Base-by-base conservation (phyloP, 2,113 vertebrate genomes). In the Henicopernis longicauda region DNA sequence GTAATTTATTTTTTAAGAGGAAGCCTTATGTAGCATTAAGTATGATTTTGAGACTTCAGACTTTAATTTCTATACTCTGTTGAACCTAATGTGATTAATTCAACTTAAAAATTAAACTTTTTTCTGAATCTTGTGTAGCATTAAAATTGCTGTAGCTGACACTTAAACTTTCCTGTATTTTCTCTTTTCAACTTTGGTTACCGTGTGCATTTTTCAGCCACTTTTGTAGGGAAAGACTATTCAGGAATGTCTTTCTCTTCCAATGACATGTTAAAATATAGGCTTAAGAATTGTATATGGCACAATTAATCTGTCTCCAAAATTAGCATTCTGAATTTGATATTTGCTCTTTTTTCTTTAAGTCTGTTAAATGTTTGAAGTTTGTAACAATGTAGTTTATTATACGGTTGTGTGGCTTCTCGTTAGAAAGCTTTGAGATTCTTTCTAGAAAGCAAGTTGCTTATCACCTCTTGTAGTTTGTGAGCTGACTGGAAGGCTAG, bases 1-100 rank as follows among this genome's bases (percentile, higher is more conserved):
- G 32, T 66, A 58, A 93, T 82, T 85, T 79, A 21, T 62, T 78
- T 90, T 77, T 93, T 57, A 93, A 90, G 36, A 69, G 13, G 22
- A 94, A 92, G 38, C 2, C 8, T 86, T 79, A 61, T 42, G 21
- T 93, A 69, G 72, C 42, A 90, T 81, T 82, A 93, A 82, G 26
- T 66, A 66, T 70, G n/a, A 70, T 77, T 95, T 80, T 95, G 66
- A 71, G 27, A 59, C 20, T 69, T 89, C 63, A 79, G 57, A 40
- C 36, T 85, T 59, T 34, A 82, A 66, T 93, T 94, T 93, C 42
- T 22, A 18, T 81, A 92, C 32, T 45, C n/a, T 45, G 9, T 65
- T 88, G 47, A 94, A 86, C 13, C 3, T n/a, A 49, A 38, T 34
- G 17, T 62, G 19, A 91, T 70, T 87, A 85, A 80, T 82, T 91